Evolutionary conservation across 2,113 vertebrate genomes (phyloP), one percentile per base, ranked within the genome.

Genomic region (Silurus glanis): DNA sequence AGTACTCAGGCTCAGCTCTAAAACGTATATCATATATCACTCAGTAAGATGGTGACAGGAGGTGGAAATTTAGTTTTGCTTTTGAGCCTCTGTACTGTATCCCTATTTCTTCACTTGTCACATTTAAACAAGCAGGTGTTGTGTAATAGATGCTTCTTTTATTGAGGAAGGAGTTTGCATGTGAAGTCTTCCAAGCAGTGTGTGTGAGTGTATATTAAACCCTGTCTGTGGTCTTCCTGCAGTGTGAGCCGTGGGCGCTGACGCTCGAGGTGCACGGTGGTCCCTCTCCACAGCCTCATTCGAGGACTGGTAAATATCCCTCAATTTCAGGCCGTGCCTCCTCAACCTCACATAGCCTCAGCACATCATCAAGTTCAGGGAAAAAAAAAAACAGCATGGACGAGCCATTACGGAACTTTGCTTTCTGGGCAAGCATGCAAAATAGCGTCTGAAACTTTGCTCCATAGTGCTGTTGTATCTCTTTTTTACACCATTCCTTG

Each of bases 281-380:
- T 72, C 82, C 85, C 61, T 79, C 85, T 79, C 17, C 66, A 86
- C 89, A 87, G 71, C 87, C 87, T 87, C 85, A 83, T 86, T 85
- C 85, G 84, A 88, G 86, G 87, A 89, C 87, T 84, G 90, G 90
- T 91, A 91, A 91, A 91, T 91, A 91, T 91, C 79, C 85, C 82
- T 81, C 79, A 75, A 67, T 76, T 47, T 80, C 23, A 21, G 71
- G 53, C 78, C 17, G 21, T 82, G 71, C 74, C 79, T 82, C 8
- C 81, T 71, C 58, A 61, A 28, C 66, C 69, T 69, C 86, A 85
- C 82, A 47, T 53, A 59, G 64, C 67, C 71, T 87, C 53, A 66
- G 47, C 53, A 72, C 83, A 82, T 86, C 88, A 75, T 59, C 62
- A 69, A 67, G 58, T 84, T 80, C 78, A 49, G 51, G 21, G 37